phyloP scores from a whole-genome alignment of 2,888 invertebrate species.

The Machimus atricapillus region DNA sequence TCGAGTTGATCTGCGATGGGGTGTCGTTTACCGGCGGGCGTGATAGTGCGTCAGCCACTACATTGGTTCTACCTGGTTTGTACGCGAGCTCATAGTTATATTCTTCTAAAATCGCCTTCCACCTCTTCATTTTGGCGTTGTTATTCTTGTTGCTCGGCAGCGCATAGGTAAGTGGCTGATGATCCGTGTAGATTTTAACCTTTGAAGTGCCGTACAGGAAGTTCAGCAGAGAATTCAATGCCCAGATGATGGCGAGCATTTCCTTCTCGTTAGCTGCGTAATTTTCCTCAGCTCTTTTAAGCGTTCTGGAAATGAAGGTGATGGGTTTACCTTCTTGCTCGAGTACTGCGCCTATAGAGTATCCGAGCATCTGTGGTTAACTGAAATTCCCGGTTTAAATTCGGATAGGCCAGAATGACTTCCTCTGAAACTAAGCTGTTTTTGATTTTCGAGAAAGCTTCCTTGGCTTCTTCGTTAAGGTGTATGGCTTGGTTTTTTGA shows the following conservation, averaged over 20 bases:
- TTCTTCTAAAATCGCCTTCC: constrained; percentile 1
- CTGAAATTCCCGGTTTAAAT: background rate
- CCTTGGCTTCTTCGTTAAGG: background rate
- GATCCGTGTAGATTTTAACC: constrained; percentile 34
- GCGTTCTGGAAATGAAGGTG: constrained; percentile 51
- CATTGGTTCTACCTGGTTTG: constrained; percentile 53
- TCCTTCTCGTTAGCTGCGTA: too few relatives aligned
- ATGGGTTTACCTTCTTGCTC: constrained; percentile 47
- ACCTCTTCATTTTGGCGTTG: constrained; percentile 36
- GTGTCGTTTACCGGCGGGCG: background rate
- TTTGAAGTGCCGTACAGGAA: constrained; percentile 52
- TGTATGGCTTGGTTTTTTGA: constrained; percentile 46
- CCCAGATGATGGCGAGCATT: too few relatives aligned
- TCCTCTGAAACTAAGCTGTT: background rate
- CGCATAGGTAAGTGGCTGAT: constrained; percentile 24
- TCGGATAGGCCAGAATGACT: background rate
- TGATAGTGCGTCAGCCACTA: constrained; percentile 45
- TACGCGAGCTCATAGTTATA: constrained; percentile 51
- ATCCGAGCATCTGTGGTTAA: background rate
- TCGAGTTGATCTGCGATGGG: constrained; percentile 16
- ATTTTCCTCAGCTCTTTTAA: constrained; percentile 44
- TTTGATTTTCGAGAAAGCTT: background rate
- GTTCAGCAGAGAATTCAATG: constrained; percentile 53
- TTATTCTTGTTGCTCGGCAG: constrained; percentile 33
- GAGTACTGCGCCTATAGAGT: background rate